Percentiles rank a stretch among this genome's conserved stretches.
Evolutionary conservation across 2,888 invertebrate species (phyloP).

Genomic region (Agrochola lychnidis): DNA sequence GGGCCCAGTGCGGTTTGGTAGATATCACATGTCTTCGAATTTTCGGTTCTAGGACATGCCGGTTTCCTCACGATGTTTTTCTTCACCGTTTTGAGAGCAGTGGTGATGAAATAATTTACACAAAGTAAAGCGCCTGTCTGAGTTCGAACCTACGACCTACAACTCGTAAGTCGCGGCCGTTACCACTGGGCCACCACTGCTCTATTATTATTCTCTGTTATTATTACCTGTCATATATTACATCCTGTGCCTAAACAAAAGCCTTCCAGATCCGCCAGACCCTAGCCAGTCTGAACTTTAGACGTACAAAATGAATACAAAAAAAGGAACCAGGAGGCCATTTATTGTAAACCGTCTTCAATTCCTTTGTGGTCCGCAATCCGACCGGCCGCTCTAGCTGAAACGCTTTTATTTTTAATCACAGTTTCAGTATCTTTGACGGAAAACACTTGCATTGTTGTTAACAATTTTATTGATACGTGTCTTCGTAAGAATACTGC

Average conservation of each 20-base stretch:
- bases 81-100: no score
- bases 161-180: no score
- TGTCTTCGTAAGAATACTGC: background rate
- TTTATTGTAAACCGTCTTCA: slow-evolving; percentile 10
- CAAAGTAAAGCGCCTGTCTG: no score
- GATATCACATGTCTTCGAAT: no score
- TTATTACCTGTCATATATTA: no score
- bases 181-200: no score
- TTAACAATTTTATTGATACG: background rate
- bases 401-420: slow-evolving; percentile 39
- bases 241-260: background rate
- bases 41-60: no score
- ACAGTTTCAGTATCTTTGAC: slow-evolving; percentile 32
- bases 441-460: slow-evolving; percentile 3
- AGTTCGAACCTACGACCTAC: no score
- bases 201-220: no score
- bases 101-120: no score
- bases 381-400: background rate
- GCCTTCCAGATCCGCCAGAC: background rate
- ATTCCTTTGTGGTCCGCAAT: slow-evolving; percentile 19
- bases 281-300: background rate
- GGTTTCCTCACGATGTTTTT: no score
- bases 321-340: background rate
- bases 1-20: no score
- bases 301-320: background rate